Percentiles rank a stretch among this genome's conserved stretches.
These are phyloP conservation scores for Platygyra sinensis DNA, from an alignment of 64 coral and sea anemone species.

Conservation along the genomic window DNA sequence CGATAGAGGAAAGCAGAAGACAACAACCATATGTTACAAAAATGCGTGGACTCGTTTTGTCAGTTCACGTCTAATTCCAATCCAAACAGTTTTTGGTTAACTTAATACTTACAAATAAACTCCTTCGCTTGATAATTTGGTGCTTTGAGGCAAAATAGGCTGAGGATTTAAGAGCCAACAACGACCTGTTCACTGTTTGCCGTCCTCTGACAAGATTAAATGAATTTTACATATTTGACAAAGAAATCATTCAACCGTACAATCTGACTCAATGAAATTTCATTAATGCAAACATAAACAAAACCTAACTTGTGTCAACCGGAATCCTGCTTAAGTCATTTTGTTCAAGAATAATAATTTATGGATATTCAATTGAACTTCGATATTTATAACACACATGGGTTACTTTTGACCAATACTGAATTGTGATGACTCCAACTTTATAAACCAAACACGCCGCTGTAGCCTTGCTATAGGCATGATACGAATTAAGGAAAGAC, in stretches of 20 bases:
- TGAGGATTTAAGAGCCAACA: not conserved
- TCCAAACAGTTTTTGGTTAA: not conserved
- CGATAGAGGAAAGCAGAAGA: too few relatives aligned
- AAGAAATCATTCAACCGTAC: not conserved
- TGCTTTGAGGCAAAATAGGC: not conserved
- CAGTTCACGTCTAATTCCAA: not conserved
- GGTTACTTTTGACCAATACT: too few relatives aligned
- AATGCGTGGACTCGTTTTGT: not conserved
- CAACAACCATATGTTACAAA: too few relatives aligned
- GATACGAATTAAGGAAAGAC: too few relatives aligned
- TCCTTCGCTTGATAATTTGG: not conserved
- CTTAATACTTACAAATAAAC: not conserved
- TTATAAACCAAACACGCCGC: too few relatives aligned
- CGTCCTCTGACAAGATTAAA: not conserved
- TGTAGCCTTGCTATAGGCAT: too few relatives aligned
- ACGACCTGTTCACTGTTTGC: not conserved
- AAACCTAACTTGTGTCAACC: not conserved
- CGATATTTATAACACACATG: too few relatives aligned
- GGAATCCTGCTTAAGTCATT: not conserved
- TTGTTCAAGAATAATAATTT: not conserved
- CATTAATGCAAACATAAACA: not conserved
- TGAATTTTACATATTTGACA: constrained; percentile 36
- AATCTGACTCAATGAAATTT: not conserved
- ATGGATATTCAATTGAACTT: not conserved
- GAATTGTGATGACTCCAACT: too few relatives aligned